Evolutionary conservation across 2,797 vertebrate species (phyloP).

Genomic region (Aeoliscus strigatus): DNA sequence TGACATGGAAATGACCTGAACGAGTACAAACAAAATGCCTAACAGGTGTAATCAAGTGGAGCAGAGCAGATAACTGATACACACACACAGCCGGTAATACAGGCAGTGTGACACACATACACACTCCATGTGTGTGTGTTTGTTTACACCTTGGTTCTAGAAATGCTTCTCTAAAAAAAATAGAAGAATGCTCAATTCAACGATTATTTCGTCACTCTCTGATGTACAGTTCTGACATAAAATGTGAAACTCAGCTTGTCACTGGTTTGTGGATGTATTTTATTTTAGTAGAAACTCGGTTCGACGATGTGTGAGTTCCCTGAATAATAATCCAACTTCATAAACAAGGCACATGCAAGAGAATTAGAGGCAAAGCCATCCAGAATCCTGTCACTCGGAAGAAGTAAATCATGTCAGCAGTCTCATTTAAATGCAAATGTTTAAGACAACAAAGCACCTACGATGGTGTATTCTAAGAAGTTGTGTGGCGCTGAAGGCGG

Average conservation of each 20-base stretch:
- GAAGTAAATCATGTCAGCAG: conserved; percentile 49
- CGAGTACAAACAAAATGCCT: too few species aligned
- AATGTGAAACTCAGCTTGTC: conserved; percentile 20
- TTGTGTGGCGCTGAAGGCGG: conserved; percentile 41
- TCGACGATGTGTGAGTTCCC: conserved; percentile 21
- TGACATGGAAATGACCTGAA: conserved; percentile 30
- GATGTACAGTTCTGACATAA: conserved; percentile 39
- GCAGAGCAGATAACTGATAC: too few species aligned
- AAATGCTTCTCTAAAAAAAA: too few species aligned
- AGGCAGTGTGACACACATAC: too few species aligned
- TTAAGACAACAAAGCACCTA: conserved; percentile 39
- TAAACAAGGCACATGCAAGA: conserved; percentile 39
- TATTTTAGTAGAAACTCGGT: conserved; percentile 35
- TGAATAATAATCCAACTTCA: conserved; percentile 44
- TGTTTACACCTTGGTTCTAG: not conserved
- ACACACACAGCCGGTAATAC: too few species aligned
- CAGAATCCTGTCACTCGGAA: conserved; percentile 33
- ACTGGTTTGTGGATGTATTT: conserved; percentile 14
- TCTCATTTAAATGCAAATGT: conserved; percentile 71
- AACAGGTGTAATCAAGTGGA: too few species aligned
- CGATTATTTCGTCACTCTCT: too few species aligned
- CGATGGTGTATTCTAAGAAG: conserved; percentile 25
- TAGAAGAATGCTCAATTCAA: too few species aligned
- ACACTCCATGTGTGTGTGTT: too few species aligned
- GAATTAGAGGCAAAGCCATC: conserved; percentile 52